These are phyloP conservation scores for Pyrocephalus nanus DNA, from an alignment of 2,797 vertebrate species.

Conservation along the genomic window DNA sequence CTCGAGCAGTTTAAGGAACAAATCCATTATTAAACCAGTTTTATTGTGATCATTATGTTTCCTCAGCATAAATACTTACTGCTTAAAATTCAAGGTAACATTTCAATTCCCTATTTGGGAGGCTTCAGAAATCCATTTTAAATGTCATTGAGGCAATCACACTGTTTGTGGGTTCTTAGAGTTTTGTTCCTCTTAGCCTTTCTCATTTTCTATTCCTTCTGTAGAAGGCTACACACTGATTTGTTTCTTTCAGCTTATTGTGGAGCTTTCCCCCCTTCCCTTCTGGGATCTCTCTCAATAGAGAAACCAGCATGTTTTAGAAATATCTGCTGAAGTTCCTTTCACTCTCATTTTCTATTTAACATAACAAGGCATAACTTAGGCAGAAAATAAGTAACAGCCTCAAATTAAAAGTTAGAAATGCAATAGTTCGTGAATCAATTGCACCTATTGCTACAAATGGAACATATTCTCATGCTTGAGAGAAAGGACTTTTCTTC, in stretches of 20 bases:
- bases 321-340: background rate
- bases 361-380: background rate
- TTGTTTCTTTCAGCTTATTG: conserved; percentile 24
- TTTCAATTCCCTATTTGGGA: conserved; percentile 8
- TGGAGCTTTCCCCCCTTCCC: background rate
- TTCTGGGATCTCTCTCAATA: background rate
- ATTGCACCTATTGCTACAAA: background rate
- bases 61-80: background rate
- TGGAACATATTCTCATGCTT: background rate
- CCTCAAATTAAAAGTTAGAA: background rate
- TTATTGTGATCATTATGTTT: background rate
- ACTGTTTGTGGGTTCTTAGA: background rate
- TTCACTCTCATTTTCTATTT: background rate
- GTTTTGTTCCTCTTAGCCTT: conserved; percentile 27
- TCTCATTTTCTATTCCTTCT: conserved; percentile 54
- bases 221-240: conserved; percentile 15
- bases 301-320: background rate
- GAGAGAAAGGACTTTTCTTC: background rate
- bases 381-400: background rate
- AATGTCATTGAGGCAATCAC: conserved; percentile 44
- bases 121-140: conserved; percentile 29
- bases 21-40: background rate
- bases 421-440: background rate
- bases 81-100: conserved; percentile 35
- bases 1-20: background rate